Evolutionary conservation across 1,140 invertebrate genomes (phyloP), one percentile per base, ranked within the genome.

Genomic region (Caenorhabditis brenneri): DNA sequence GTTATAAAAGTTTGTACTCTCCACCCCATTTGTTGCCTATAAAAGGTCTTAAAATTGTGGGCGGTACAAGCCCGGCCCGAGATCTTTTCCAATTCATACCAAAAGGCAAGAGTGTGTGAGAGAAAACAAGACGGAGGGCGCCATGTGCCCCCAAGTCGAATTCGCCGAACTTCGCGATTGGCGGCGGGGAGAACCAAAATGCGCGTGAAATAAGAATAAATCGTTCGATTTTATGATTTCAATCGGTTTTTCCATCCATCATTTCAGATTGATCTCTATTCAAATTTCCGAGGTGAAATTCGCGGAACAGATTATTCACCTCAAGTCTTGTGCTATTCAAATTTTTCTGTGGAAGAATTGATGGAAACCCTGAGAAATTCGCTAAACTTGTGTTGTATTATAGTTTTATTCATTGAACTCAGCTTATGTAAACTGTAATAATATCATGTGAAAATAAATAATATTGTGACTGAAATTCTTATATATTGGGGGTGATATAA

Each of bases 1-100:
- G n/a, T 74, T 42, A 42, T 42, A 42, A 74, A 74, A 74, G 36
- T 74, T 74, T 42, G 65, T 74, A 74, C 65, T 74, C 65, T 74
- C 65, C 65, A 74, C 65, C 65, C 65, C 65, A 74, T 74, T 74
- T 74, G 65, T 74, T 74, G 65, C 65, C 65, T 74, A 42, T 74
- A 74, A 74, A 74, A 74, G 65, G 65, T 74, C 65, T 74, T 74
- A 74, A 74, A 74, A 42, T 42, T 46, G 36, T 39, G 65, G 65
- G 65, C 65, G 65, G 29, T 33, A 22, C 65, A 36, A 42, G 36
- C n/a, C 36, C 65, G 36, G 4, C 36, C n/a, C n/a, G 36, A 74
- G 65, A 74, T 74, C 19, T 74, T 16, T 27, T n/a, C 7, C 12
- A 24, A 24, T 12, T 74, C 65, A 74, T 31, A 46, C n/a, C 33